Evolutionary conservation across 2,797 vertebrate species (phyloP), one percentile per base, ranked within the genome.

Genomic region (Gambusia yucatana): DNA sequence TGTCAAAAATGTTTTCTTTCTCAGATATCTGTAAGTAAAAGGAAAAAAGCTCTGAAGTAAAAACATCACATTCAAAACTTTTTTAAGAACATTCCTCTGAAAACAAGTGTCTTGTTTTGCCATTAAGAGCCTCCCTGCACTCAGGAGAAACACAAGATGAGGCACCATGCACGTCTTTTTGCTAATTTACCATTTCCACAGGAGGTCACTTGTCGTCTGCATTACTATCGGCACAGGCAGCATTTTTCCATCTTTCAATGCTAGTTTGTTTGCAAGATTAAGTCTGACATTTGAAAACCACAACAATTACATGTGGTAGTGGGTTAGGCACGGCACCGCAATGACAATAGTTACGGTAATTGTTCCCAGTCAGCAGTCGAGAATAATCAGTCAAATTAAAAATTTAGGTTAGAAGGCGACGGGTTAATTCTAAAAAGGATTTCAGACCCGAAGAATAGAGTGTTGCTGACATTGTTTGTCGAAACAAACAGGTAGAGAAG

Each of bases 211-310:
- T 43, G 65, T 69, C 39, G 13, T 20, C 36, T 69, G 22, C 65
- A 14, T 69, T 69, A 43, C 22, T 8, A 43, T 0, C 41, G 17
- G 36, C 20, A 39, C 33, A 67, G 33, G 3, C 6, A 9, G 4
- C 3, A 0, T 41, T 25, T 25, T 13, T 4, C 17, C 65, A 69
- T 69, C 39, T 25, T 39, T 48, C 8, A 22, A 57, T n/a, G 20
- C 11, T 43, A 6, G 20, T 77, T 77, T 52, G 47, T 52, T 47
- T 41, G 63, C 65, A 70, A 67, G 65, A 28, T 43, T 44, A 11
- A 77, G 17, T 52, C 65, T 33, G 67, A 77, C 76, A 67, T 77
- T 77, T 77, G 50, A 43, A 22, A 63, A 73, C 39, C n/a, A 43
- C 65, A 33, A 39, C 65, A 44, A 44, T 55, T 71, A 71, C 39